phyloP scores from a whole-genome alignment of 2,113 vertebrate genomes.

The Lasiurus borealis region DNA sequence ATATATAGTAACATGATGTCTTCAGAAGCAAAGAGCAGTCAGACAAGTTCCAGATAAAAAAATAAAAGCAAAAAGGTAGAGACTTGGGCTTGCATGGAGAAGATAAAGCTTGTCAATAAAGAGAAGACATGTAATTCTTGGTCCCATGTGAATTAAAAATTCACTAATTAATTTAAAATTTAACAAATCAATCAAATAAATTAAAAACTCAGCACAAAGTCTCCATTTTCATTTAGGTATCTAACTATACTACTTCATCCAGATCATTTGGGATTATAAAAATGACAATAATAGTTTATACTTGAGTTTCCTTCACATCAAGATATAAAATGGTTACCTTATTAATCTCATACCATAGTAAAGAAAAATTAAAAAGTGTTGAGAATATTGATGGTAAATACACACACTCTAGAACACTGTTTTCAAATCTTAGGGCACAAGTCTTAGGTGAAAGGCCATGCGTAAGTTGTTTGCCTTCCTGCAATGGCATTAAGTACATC shows the following conservation, averaged over 20 bases:
- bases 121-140: neutral
- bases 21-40: constrained; percentile 76
- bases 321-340: neutral
- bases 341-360: neutral
- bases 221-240: neutral
- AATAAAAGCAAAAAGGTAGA: constrained; percentile 32
- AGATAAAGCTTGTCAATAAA: neutral
- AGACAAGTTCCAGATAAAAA: constrained; percentile 76
- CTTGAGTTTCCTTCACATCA: constrained; percentile 26
- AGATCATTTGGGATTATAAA: constrained; percentile 15
- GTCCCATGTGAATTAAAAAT: neutral
- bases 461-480: constrained; percentile 47
- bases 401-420: neutral
- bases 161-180: constrained; percentile 20
- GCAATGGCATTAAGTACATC: neutral
- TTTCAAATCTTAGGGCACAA: neutral
- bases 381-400: neutral
- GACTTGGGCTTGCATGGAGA: neutral
- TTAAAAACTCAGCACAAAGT: constrained; percentile 10
- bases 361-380: constrained; percentile 32
- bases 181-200: neutral
- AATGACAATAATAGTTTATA: neutral
- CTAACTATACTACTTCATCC: neutral
- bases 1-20: constrained; percentile 47
- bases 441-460: neutral